Base-by-base conservation (phyloP, 2,888 invertebrate genomes). In the Apodemia hepburni region DNA sequence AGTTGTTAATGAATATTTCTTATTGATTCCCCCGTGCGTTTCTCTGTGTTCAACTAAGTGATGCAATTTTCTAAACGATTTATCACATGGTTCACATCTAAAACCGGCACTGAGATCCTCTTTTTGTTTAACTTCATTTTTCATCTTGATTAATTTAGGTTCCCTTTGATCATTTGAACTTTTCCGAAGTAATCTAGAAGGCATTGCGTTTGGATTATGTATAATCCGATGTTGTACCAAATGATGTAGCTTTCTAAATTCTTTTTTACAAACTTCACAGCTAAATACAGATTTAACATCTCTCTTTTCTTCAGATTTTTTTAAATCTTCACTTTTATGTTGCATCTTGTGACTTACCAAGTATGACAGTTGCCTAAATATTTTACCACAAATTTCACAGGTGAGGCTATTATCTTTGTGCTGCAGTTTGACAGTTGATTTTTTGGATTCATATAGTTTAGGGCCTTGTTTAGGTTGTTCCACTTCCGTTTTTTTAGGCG, bases 21-120 rank as follows among this genome's bases (percentile, higher is more conserved):
- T 81, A 64, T 86, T 87, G 38, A 85, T 87, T 29, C 87, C 85
- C 64, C 87, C 90, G 60, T 92, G 92, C 1, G 89, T 89, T 70
- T 92, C 92, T 67, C 92, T 79, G 45, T 92, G 92, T 69, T 92
- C 92, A 8, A 92, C 92, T 18, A 92, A 77, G 71, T 92, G 92
- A 67, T 92, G 92, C 8, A 92, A 70, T 69, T 92, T 92, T 65
- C 92, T 81, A 65, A 92, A 92, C 0, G 92, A 92, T 68, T 92
- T 92, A 62, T 92, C 92, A 59, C 92, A 92, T 11, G 87, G 88
- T 66, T 92, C 92, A 63, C 92, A 92, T 7, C 92, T 83, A 70
- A 92, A 92, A 4, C 85, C 92, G 9, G 89, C 84, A 64, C 83
- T 85, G 8, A 78, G 73, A 63, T 90, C 89, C 22, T 87, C 86